A percentile compares a stretch with the other conserved stretches of the same genome.
These are phyloP conservation scores for Coptodon rendalli DNA, from an alignment of 2,113 vertebrate species.

Conservation along the genomic window DNA sequence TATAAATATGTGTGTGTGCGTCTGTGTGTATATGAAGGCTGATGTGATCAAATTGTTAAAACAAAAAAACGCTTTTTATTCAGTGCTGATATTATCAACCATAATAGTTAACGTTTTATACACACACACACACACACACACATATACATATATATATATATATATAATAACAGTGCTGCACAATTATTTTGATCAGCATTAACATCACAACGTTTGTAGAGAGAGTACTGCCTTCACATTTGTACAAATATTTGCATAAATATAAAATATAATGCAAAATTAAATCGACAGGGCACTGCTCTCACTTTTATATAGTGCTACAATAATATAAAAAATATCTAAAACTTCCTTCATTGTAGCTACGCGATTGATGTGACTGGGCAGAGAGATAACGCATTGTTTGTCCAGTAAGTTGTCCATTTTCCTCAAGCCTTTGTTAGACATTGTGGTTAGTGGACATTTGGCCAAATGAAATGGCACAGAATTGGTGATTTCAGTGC, in stretches of 20 bases:
- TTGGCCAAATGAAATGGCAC: rapidly evolving
- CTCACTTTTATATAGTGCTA: background rate
- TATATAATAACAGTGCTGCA: background rate
- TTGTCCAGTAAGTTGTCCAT: background rate
- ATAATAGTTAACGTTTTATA: background rate
- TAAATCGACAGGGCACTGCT: rapidly evolving
- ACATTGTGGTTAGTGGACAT: background rate
- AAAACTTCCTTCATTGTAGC: background rate
- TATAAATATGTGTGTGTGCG: background rate
- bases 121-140: no score
- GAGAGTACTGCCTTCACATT: background rate
- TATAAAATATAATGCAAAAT: background rate
- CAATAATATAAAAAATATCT: background rate
- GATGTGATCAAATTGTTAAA: background rate
- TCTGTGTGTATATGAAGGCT: background rate
- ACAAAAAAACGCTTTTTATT: background rate
- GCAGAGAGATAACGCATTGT: background rate
- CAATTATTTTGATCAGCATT: background rate
- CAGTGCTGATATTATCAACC: background rate
- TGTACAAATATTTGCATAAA: background rate
- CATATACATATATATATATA: rapidly evolving
- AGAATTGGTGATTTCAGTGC: background rate
- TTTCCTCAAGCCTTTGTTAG: background rate
- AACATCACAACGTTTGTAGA: background rate
- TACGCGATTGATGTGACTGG: background rate